phyloP scores from a whole-genome alignment of 2,113 vertebrate genomes.

The Todiramphus chloris region DNA sequence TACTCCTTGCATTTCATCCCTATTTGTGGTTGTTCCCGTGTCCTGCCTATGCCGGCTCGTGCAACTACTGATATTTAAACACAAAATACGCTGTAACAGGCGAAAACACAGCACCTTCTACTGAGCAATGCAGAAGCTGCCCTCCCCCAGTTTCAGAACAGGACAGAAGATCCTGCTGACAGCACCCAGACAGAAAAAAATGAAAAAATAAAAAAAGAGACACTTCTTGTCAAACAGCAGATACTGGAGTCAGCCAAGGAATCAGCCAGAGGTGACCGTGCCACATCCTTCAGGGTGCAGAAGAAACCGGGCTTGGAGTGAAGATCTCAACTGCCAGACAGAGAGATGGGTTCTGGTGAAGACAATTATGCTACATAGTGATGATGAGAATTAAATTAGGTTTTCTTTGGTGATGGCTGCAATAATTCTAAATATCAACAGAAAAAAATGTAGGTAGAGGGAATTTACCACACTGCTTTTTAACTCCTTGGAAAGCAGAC shows the following conservation, averaged over 20 bases:
- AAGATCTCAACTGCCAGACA: too few relatives aligned
- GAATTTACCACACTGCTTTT: background rate
- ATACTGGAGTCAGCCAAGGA: background rate
- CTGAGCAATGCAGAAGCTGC: background rate
- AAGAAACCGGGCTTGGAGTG: background rate
- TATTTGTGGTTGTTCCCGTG: background rate
- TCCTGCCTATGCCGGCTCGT: background rate
- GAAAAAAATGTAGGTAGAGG: fast-evolving
- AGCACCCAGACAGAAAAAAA: too few relatives aligned
- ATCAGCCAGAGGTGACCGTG: too few relatives aligned
- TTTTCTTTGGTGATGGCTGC: background rate
- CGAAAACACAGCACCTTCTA: background rate
- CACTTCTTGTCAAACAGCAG: background rate
- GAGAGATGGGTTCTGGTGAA: too few relatives aligned
- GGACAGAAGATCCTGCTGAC: background rate
- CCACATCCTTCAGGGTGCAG: background rate
- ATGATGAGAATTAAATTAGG: background rate
- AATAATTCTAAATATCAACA: background rate
- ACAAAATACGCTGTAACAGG: too few relatives aligned
- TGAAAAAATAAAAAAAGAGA: too few relatives aligned
- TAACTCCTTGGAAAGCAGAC: background rate
- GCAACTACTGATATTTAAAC: too few relatives aligned
- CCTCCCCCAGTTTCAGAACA: fast-evolving
- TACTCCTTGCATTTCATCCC: background rate
- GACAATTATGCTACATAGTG: fast-evolving